These are phyloP conservation scores for Bombus consobrinus DNA, from an alignment of 1,140 invertebrate genomes.

Conservation along the genomic window DNA sequence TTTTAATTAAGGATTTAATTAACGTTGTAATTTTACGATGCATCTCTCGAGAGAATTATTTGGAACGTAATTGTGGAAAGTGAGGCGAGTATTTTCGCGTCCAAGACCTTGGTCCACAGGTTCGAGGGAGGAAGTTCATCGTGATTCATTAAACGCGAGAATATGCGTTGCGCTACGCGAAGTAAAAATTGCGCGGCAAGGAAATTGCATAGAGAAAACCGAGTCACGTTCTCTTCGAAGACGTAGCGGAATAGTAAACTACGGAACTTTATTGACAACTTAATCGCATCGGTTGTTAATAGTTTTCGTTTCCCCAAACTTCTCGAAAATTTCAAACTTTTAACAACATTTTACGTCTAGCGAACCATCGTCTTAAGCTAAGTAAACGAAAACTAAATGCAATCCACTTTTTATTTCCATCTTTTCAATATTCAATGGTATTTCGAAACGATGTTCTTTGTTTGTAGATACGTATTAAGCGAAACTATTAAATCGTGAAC, in stretches of 20 bases:
- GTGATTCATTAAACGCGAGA: slow-evolving; percentile 34
- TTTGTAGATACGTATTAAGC: too few species aligned
- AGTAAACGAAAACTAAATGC: background rate
- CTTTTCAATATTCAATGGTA: too few species aligned
- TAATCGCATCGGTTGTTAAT: background rate
- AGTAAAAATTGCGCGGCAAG: background rate
- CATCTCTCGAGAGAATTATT: background rate
- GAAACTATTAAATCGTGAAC: too few species aligned
- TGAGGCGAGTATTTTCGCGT: background rate
- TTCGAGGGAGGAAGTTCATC: background rate
- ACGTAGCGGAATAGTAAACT: background rate
- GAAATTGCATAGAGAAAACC: slow-evolving; percentile 21
- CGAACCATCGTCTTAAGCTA: background rate
- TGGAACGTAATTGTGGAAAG: background rate
- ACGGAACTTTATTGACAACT: slow-evolving; percentile 12
- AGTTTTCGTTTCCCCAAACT: background rate
- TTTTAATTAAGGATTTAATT: slow-evolving; percentile 35
- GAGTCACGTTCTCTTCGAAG: slow-evolving; percentile 24
- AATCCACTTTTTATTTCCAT: too few species aligned
- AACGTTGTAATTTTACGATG: background rate
- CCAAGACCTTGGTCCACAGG: background rate
- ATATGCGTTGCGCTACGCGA: background rate
- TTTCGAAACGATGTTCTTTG: too few species aligned
- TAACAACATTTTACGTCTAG: background rate
- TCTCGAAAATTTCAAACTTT: background rate